A percentile compares a stretch with the other conserved stretches of the same genome.
phyloP scores from a whole-genome alignment of 1,140 invertebrate genomes.

The Drosophila takahashii region DNA sequence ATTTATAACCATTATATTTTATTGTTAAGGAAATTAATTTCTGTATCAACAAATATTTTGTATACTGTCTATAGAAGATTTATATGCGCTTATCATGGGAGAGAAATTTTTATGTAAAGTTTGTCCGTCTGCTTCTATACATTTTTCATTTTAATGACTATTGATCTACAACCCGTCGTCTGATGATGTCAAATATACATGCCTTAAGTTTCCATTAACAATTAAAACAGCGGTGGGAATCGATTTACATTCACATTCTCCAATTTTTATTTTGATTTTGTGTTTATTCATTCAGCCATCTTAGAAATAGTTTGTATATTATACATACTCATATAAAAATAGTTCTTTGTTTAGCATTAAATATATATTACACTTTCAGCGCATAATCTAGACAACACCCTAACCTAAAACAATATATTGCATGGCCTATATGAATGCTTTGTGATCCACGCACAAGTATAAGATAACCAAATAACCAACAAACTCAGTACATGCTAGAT shows the following conservation, averaged over 20 bases:
- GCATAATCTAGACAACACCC: constrained; percentile 71
- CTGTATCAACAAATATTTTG: no score
- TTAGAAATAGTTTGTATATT: constrained; percentile 67
- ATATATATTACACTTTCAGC: constrained; percentile 56
- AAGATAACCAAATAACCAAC: constrained; percentile 50
- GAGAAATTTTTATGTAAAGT: no score
- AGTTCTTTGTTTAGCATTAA: constrained; percentile 56
- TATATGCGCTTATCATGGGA: no score
- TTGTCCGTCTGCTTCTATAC: no score
- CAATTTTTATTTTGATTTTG: constrained; percentile 40
- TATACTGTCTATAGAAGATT: no score
- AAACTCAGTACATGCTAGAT: constrained; percentile 48
- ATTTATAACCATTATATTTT: no score
- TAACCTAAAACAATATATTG: constrained; percentile 76
- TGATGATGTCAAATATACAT: no score
- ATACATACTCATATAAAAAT: constrained; percentile 75
- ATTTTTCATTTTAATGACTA: no score
- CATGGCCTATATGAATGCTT: constrained; percentile 47
- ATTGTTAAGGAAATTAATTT: no score
- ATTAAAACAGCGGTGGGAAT: not conserved
- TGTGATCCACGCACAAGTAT: constrained; percentile 38
- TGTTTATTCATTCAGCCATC: constrained; percentile 78
- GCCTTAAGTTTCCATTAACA: not conserved
- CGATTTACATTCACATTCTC: constrained; percentile 2
- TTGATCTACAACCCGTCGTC: no score